phyloP scores from a whole-genome alignment of 2,797 vertebrate species.

The Galagoides demidoff region DNA sequence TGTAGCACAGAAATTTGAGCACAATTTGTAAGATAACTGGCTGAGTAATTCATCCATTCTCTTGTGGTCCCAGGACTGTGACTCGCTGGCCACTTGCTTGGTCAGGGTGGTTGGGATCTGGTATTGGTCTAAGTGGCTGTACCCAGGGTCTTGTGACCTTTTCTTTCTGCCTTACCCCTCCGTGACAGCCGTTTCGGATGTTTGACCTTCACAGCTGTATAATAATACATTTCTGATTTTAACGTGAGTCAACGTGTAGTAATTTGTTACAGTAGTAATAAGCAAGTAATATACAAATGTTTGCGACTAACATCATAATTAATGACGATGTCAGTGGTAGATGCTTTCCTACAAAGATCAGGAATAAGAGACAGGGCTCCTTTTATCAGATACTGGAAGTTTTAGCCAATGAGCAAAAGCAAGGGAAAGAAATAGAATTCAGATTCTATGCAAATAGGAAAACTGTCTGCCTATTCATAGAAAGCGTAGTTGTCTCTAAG shows the following conservation, averaged over 20 bases:
- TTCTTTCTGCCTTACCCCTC: background rate
- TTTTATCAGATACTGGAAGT: background rate
- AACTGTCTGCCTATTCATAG: background rate
- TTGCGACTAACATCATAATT: background rate
- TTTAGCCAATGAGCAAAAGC: background rate
- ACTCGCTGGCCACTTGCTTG: background rate
- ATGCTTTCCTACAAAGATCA: background rate
- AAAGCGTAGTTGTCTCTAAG: background rate
- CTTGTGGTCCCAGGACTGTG: background rate
- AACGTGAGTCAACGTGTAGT: background rate
- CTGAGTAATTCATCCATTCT: background rate
- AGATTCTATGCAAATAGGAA: background rate
- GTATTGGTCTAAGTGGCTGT: background rate
- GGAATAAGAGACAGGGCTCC: background rate
- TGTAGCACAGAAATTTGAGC: background rate
- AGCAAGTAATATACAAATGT: background rate
- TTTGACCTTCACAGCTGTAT: background rate
- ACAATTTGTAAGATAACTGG: background rate
- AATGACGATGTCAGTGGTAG: background rate
- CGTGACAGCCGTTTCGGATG: background rate
- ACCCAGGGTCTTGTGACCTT: background rate
- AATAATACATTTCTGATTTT: background rate
- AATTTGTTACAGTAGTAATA: background rate
- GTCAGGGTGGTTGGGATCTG: background rate
- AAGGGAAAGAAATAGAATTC: background rate